Evolutionary conservation across 64 coral and sea anemone genomes (phyloP), one percentile per base, ranked within the genome.

Genomic region (Acropora yongei): DNA sequence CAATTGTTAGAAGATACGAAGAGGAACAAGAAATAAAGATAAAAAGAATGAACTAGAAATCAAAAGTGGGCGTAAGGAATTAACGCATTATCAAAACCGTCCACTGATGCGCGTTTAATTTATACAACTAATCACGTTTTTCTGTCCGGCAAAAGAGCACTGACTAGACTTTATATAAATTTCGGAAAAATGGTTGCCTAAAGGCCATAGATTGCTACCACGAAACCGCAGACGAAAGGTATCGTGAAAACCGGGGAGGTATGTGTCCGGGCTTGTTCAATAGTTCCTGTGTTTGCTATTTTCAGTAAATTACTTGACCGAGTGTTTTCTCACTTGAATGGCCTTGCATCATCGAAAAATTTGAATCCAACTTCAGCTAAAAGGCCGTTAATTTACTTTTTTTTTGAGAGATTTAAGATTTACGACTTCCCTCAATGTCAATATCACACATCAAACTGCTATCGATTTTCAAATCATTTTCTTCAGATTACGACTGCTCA

Each of bases 261-360:
- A 69, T 43, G 14, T 85, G 65, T 14, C 65, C 19, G 61, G 71
- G 82, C 65, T 65, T 18, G 63, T 49, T 41, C 18, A 85, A 85
- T 85, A 63, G 65, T 49, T 85, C 82, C 82, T 61, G 68, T 85
- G 61, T 77, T 84, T 48, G 65, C 66, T 63, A 63, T 85, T 83
- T 41, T 66, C 41, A 30, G n/a, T 17, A 2, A 57, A 80, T 19
- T 39, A 3, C 79, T 43, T 63, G 79, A 82, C 20, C 63, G 79
- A 82, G 44, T 53, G 42, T 47, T 42, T 42, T 1, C 43, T 17
- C 43, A 13, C 43, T 84, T 69, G 8, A n/a, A 84, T 61, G 65
- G 49, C 71, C 45, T 65, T 20, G 44, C 47, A 30, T 46, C 60
- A 71, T 47, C 9, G 58, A 85, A 55, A 55, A 85, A 85, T 85